Percentiles rank a stretch among this genome's conserved stretches.
These are phyloP conservation scores for Halcyon leucocephala DNA, from an alignment of 2,797 vertebrate genomes.

Conservation along the genomic window DNA sequence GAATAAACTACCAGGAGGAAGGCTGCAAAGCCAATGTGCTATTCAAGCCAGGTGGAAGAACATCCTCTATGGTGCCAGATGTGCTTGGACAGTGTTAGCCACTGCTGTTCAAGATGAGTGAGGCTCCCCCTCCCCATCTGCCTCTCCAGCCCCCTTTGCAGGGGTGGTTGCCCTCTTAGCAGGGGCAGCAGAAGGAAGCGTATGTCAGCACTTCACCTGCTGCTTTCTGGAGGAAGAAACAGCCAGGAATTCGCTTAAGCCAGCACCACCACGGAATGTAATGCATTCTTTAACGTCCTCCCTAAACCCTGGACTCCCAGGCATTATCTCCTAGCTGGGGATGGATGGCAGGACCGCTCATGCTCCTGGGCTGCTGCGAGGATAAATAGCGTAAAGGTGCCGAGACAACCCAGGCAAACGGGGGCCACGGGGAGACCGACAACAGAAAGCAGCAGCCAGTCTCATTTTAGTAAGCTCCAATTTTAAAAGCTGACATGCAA, in stretches of 20 bases:
- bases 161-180: background rate
- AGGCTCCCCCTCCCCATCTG: background rate
- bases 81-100: fast-evolving
- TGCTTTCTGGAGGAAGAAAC: background rate
- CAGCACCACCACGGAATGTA: background rate
- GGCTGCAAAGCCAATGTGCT: background rate
- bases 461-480: slow-evolving; percentile 12
- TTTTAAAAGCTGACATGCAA: slow-evolving; percentile 52
- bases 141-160: background rate
- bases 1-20: background rate
- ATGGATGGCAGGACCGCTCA: background rate
- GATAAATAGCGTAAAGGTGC: background rate
- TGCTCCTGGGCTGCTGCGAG: fast-evolving
- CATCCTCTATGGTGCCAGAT: background rate
- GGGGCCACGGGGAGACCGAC: background rate
- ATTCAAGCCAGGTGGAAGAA: background rate
- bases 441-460: background rate
- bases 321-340: background rate
- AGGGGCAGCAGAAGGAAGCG: background rate
- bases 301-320: background rate
- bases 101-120: background rate
- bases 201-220: background rate
- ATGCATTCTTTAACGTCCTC: background rate
- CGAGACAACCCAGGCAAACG: background rate
- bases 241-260: background rate